Percentiles rank a stretch among this genome's conserved stretches.
Conservation (phyloP, 2,797 vertebrate genomes). For the Hippoglossus hippoglossus region DNA sequence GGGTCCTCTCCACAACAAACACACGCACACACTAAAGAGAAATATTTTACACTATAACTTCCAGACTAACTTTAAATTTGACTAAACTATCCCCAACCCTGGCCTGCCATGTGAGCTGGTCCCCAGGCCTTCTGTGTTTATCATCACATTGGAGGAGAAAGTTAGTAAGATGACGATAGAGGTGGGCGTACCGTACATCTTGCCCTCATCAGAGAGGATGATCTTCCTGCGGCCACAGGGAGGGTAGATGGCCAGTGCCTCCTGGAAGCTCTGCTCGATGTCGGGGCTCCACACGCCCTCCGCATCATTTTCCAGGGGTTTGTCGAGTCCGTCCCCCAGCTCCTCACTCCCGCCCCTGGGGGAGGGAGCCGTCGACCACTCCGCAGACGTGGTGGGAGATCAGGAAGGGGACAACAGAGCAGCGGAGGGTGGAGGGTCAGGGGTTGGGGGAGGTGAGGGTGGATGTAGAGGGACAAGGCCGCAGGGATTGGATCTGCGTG, state of each 20-base stretch:
- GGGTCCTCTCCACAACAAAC: too few relatives aligned
- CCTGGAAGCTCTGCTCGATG: conserved; percentile 98
- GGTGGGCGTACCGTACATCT: conserved; percentile 95
- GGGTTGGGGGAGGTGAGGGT: background rate
- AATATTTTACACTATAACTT: too few relatives aligned
- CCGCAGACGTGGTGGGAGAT: conserved; percentile 93
- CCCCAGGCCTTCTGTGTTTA: too few relatives aligned
- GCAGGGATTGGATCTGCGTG: conserved; percentile 1
- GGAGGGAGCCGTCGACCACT: conserved; percentile 96
- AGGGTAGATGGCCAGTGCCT: conserved; percentile 95
- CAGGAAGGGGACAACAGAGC: conserved; percentile 53
- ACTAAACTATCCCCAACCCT: too few relatives aligned
- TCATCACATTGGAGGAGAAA: too few relatives aligned
- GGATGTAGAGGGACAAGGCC: conserved; percentile 11
- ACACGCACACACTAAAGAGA: too few relatives aligned
- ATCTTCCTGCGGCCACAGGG: conserved; percentile 96
- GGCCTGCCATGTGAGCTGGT: too few relatives aligned
- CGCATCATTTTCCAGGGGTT: conserved; percentile 93
- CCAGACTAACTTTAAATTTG: too few relatives aligned
- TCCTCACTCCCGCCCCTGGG: conserved; percentile 94
- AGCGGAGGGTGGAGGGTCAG: conserved; percentile 17
- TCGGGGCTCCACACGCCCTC: conserved; percentile 97
- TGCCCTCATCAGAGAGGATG: conserved; percentile 97
- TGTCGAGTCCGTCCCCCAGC: conserved; percentile 91
- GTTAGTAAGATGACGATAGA: conserved; percentile 18